Base-by-base conservation (phyloP, 2,888 invertebrate genomes). In the Pinctada fucata region DNA sequence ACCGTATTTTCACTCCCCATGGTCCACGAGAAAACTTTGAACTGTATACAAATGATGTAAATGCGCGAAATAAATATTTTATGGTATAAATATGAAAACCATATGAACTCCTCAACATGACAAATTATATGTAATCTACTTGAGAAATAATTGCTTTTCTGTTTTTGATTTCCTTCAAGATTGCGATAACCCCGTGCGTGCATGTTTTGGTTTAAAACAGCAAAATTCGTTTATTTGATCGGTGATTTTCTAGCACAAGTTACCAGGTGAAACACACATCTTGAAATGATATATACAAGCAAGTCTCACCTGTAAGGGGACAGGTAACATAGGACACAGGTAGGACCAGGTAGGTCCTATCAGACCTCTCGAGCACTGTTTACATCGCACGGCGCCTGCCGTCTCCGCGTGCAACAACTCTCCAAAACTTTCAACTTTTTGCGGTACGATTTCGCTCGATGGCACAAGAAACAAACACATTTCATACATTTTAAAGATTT, bases 401-500 rank as follows among this genome's bases (percentile, higher is more conserved):
- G 47, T 68, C 68, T 68, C 48, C 47, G 68, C 68, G 68, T 68
- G 68, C 68, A 16, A 68, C 68, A 45, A 45, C 47, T 68, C 16
- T 45, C 47, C 68, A 16, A 68, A 68, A 68, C 68, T 68, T 68
- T 31, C 31, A 68, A 68, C 68, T 68, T 48, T 8, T n/a, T 31
- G 47, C 68, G 47, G 13, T 45, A 31, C 13, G 48, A 68, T 31
- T 68, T 16, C 68, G 13, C 68, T 68, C 47, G 68, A 45, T 68
- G 10, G 68, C 47, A 45, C 47, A 45, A 45, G 68, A 68, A 45
- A 68, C 68, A 45, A 68, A 45, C 68, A 68, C 68, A 68, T 68
- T 68, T 68, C 47, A 68, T 31, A 68, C 47, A 68, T 68, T 68
- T 58, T 68, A 68, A 68, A 68, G 68, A 68, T 31, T 68, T 68